Conservation (phyloP, 2,888 invertebrate species). For the Agonopterix subpropinquella region DNA sequence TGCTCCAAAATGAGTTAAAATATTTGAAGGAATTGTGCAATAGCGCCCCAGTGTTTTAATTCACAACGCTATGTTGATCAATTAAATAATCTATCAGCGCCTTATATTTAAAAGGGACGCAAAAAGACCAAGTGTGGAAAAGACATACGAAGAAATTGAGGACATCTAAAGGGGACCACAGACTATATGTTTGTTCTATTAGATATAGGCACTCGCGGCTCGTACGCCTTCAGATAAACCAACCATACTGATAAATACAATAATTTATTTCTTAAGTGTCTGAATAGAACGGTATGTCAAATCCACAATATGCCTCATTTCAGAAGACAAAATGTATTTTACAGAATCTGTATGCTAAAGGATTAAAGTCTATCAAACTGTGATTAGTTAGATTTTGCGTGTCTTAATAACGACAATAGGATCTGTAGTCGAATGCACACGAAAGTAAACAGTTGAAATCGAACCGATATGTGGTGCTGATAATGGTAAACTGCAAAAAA, state of each 20-base stretch:
- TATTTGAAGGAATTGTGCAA: not conserved
- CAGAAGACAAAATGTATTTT: not conserved
- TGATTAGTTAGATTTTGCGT: slow-evolving; percentile 22
- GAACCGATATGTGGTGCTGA: slow-evolving; percentile 46
- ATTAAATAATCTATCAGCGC: slow-evolving; percentile 2
- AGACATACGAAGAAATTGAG: slow-evolving; percentile 26
- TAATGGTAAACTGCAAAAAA: slow-evolving; percentile 22
- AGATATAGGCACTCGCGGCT: slow-evolving; percentile 30
- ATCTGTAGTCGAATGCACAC: not conserved
- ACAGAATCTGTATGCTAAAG: slow-evolving; percentile 8
- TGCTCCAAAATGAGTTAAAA: too few relatives aligned
- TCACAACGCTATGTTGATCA: slow-evolving; percentile 3
- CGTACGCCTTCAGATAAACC: slow-evolving; percentile 18
- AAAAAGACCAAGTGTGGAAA: slow-evolving; percentile 20
- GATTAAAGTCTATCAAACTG: slow-evolving; percentile 8
- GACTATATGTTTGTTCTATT: slow-evolving; percentile 22
- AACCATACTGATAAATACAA: slow-evolving; percentile 1
- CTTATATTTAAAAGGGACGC: slow-evolving; percentile 1
- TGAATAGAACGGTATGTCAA: slow-evolving; percentile 25
- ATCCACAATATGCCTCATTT: slow-evolving; percentile 20
- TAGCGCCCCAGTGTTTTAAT: not conserved
- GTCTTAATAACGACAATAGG: slow-evolving; percentile 9
- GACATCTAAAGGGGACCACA: slow-evolving; percentile 13
- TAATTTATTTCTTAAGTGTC: not conserved
- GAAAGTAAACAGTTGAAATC: slow-evolving; percentile 6